Base-by-base conservation (phyloP, 2,113 vertebrate species). In the Heloderma charlesbogerti region DNA sequence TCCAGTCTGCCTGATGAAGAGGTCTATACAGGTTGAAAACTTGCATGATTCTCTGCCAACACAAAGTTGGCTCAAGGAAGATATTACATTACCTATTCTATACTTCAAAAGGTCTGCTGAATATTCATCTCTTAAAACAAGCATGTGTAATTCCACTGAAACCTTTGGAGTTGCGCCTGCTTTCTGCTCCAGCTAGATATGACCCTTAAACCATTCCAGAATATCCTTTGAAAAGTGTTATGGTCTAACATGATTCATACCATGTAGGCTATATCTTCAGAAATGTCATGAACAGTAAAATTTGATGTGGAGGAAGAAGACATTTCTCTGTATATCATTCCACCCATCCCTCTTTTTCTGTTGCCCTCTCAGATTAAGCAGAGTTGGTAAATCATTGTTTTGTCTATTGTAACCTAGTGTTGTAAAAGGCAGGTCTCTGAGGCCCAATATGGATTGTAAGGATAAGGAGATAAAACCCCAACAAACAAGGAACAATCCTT, bases 321-420 rank as follows among this genome's bases (percentile, higher is more conserved):
- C 92, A 94, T 93, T 91, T 90, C 79, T 88, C 48, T 89, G 81
- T 75, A 87, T 92, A 94, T 93, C 90, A 81, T 57, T 92, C 91
- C 72, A 18, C 92, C 84, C 86, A 83, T 84, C 79, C 80, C 92
- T 43, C 6, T 84, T n/a, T 37, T 69, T 92, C 93, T 87, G 6
- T 94, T 79, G 84, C 84, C 84, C 84, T 48, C 94, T 75, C 72
- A 94, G 93, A 95, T 95, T 94, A 93, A 94, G 81, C 54, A 90
- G 74, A 40, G 80, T 89, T 95, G 93, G 94, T 95, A 96, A 96
- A 96, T 95, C 95, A 95, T 92, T 97, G 94, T 95, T 96, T 96
- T 94, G 95, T 95, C 96, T 96, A 86, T 57, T 92, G 93, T 89
- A 95, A 92, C 92, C 84, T 90, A 91, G 90, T 89, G 90, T 92